These are phyloP conservation scores for Eustalomyia histrio DNA, from an alignment of 2,888 invertebrate genomes.

Conservation along the genomic window DNA sequence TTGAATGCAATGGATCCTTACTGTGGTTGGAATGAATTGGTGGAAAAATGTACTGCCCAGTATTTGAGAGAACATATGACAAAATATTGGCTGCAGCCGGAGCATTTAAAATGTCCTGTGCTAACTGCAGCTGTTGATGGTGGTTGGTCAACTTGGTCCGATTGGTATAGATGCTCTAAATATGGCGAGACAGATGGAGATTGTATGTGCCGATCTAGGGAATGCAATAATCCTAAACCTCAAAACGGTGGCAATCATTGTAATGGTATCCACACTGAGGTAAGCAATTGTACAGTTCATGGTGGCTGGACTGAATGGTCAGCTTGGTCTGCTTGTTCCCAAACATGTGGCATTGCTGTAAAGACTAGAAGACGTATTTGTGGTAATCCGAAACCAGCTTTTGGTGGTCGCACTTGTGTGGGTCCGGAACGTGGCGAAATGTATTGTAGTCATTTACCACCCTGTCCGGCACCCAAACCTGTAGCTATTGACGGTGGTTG, in stretches of 20 bases:
- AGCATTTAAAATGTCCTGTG: conserved; percentile 83
- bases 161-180: conserved; percentile 90
- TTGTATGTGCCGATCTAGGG: conserved; percentile 89
- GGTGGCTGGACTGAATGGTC: conserved; percentile 97
- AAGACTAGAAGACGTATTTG: conserved; percentile 90
- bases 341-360: conserved; percentile 90
- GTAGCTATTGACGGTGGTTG: conserved; percentile 88
- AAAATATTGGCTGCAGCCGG: conserved; percentile 88
- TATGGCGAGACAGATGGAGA: conserved; percentile 82
- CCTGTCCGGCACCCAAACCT: conserved; percentile 86
- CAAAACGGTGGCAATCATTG: conserved; percentile 88
- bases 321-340: conserved; percentile 91
- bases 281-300: conserved; percentile 91
- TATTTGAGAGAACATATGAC: conserved; percentile 82
- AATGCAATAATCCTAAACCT: conserved; percentile 91
- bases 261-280: conserved; percentile 84
- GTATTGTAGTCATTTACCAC: conserved; percentile 89
- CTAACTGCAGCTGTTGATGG: conserved; percentile 87
- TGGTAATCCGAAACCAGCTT: conserved; percentile 91
- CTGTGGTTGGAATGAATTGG: conserved; percentile 94
- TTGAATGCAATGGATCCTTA: conserved; percentile 94
- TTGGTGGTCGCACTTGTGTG: conserved; percentile 92
- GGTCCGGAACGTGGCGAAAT: conserved; percentile 89
- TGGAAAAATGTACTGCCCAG: conserved; percentile 86
- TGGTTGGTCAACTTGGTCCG: conserved; percentile 93